Evolutionary conservation across 1,140 invertebrate genomes (phyloP).

Genomic region (Acyrthosiphon pisum): DNA sequence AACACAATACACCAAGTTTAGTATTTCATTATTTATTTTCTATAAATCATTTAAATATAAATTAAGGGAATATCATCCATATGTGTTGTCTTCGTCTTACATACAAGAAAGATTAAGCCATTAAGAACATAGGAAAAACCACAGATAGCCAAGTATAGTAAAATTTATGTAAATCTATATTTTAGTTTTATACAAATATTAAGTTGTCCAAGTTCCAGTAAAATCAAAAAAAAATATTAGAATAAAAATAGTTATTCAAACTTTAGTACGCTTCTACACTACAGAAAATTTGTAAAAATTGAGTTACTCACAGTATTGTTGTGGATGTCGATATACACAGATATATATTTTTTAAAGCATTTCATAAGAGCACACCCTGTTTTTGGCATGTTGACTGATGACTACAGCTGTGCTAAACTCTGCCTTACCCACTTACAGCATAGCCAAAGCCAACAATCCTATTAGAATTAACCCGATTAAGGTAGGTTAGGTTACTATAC

Average conservation of each 20-base stretch:
- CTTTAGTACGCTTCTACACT: too few species aligned
- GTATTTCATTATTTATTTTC: too few species aligned
- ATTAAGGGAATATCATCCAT: not conserved
- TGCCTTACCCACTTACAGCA: not conserved
- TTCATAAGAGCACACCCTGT: not conserved
- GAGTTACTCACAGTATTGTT: not conserved
- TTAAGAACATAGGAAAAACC: too few species aligned
- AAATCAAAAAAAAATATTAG: not conserved
- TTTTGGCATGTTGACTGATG: not conserved
- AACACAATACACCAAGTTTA: not conserved
- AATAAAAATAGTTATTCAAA: not conserved
- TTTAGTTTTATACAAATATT: not conserved
- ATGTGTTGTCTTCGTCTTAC: not conserved
- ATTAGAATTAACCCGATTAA: not conserved
- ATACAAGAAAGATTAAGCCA: not conserved
- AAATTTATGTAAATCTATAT: not conserved
- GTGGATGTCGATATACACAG: not conserved
- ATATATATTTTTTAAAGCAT: not conserved
- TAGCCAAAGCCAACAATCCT: not conserved
- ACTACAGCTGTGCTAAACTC: not conserved
- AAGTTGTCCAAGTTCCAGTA: not conserved
- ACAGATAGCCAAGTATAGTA: not conserved
- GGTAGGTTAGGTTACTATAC: not conserved
- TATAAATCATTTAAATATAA: too few species aligned
- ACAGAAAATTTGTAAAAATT: too few species aligned